These are phyloP conservation scores for Oopsacas minuta DNA, from an alignment of 37 sponge, comb jelly and placozoan species.

Conservation along the genomic window DNA sequence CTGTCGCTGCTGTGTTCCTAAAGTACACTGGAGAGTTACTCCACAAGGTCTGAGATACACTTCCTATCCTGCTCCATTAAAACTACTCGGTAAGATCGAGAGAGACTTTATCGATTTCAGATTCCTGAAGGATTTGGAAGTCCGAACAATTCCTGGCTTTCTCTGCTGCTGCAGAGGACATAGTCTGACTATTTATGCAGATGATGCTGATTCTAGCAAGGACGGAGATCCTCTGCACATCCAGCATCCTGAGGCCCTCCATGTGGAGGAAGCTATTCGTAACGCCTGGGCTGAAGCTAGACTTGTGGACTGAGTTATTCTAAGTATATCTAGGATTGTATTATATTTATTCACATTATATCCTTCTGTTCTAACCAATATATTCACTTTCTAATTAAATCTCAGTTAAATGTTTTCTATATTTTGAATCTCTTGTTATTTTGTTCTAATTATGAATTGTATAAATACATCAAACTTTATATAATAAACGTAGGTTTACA, in stretches of 20 bases:
- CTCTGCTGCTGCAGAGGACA: conserved; percentile 66
- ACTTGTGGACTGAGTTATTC: conserved; percentile 33
- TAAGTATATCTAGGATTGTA: not conserved
- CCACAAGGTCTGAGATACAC: conserved; percentile 57
- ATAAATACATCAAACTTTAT: no score
- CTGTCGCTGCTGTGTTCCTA: conserved; percentile 53
- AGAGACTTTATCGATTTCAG: conserved; percentile 73
- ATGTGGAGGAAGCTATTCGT: conserved; percentile 56
- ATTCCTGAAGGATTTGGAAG: conserved; percentile 72
- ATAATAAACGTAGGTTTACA: no score
- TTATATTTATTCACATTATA: not conserved
- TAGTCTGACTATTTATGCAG: conserved; percentile 65
- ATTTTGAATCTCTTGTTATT: no score
- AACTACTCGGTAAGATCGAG: conserved; percentile 25
- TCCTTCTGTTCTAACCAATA: no score
- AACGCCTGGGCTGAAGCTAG: conserved; percentile 72
- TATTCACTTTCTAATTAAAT: no score
- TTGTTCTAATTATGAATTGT: no score
- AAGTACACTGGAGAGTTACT: conserved; percentile 66
- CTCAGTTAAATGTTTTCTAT: no score
- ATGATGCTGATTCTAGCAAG: conserved; percentile 32
- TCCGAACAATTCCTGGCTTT: conserved; percentile 46
- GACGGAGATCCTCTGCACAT: conserved; percentile 47
- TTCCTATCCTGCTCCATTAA: not conserved
- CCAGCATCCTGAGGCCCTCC: conserved; percentile 51